phyloP scores from a whole-genome alignment of 2,888 invertebrate genomes.

The Ichneumoninae sp. region DNA sequence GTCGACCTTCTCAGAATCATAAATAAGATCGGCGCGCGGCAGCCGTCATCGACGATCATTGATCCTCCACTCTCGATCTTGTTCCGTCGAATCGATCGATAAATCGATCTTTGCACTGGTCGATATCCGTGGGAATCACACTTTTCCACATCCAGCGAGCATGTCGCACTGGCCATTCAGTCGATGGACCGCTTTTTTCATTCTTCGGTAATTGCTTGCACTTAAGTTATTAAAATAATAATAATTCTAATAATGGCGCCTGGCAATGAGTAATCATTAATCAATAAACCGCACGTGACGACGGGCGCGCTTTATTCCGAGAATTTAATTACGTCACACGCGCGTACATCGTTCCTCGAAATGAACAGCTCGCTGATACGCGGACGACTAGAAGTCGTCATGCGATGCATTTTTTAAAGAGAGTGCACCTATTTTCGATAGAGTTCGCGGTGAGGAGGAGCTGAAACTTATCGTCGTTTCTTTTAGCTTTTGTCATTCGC shows the following conservation, averaged over 20 bases:
- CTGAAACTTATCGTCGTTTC: too few relatives aligned
- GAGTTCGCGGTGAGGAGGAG: too few relatives aligned
- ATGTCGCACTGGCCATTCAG: background rate
- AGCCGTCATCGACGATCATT: constrained; percentile 59
- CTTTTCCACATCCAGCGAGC: constrained; percentile 13
- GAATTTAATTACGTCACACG: constrained; percentile 20
- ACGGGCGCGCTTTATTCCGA: background rate
- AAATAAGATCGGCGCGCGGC: constrained; percentile 65
- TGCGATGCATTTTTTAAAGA: constrained; percentile 21
- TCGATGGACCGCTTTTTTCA: background rate
- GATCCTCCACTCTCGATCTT: constrained; percentile 58
- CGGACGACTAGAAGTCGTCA: constrained; percentile 29
- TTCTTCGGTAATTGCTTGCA: background rate
- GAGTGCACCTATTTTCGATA: constrained; percentile 14
- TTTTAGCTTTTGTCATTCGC: background rate
- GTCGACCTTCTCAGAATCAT: constrained; percentile 70
- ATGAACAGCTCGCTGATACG: constrained; percentile 14
- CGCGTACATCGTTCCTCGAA: constrained; percentile 39
- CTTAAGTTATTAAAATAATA: background rate
- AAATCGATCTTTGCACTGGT: constrained; percentile 51
- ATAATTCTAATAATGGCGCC: background rate
- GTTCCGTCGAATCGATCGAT: constrained; percentile 36
- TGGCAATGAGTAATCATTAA: background rate
- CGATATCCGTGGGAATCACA: constrained; percentile 49
- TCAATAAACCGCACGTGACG: background rate